Evolutionary conservation across 2,113 vertebrate genomes (phyloP).

Genomic region (Rhea americana): DNA sequence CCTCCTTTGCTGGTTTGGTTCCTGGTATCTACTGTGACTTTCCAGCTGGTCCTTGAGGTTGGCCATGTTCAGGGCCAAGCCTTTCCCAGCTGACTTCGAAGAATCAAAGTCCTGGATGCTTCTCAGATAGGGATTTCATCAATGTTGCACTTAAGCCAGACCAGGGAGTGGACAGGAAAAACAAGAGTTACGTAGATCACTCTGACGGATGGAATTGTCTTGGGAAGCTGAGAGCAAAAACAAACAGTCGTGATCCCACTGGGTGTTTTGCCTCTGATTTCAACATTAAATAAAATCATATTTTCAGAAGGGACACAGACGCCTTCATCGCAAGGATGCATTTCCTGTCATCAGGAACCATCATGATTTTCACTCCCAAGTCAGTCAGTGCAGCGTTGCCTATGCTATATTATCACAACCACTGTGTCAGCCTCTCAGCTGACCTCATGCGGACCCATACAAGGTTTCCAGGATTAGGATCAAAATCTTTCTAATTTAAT

Average conservation of each 20-base stretch:
- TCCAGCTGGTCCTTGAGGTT: neutral
- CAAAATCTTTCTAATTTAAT: neutral
- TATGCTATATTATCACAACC: fast-evolving
- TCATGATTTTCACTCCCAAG: neutral
- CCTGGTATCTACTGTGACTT: neutral
- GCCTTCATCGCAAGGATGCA: neutral
- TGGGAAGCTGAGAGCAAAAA: neutral
- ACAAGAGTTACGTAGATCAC: neutral
- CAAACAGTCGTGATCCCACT: neutral
- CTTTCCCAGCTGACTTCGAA: neutral
- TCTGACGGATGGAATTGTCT: neutral
- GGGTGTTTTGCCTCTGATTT: neutral
- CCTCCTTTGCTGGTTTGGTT: neutral
- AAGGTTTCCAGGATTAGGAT: neutral
- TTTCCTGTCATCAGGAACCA: neutral
- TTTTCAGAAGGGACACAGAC: neutral
- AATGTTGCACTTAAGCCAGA: neutral
- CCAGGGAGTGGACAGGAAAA: neutral
- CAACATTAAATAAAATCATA: neutral
- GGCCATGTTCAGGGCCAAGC: neutral
- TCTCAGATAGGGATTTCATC: neutral
- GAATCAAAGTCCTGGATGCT: neutral
- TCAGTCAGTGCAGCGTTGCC: neutral
- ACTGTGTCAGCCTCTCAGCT: neutral
- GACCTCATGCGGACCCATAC: neutral